phyloP scores from a whole-genome alignment of 2,797 vertebrate species.

The Coluber constrictor region DNA sequence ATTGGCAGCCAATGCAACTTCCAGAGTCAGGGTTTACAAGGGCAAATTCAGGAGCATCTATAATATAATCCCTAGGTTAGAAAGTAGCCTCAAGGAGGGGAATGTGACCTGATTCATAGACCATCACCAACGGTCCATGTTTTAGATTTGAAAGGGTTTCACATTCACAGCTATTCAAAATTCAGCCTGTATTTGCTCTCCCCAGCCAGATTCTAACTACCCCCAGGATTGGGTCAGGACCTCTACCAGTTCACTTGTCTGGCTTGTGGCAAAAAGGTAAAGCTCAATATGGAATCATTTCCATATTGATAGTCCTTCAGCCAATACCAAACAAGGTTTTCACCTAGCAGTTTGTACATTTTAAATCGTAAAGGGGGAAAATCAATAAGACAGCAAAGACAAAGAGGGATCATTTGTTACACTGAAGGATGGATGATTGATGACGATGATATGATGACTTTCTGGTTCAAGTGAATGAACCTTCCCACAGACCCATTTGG shows the following conservation, averaged over 20 bases:
- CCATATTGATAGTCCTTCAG: neutral
- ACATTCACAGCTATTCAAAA: neutral
- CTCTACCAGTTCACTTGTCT: neutral
- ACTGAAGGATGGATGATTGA: neutral
- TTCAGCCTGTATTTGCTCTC: neutral
- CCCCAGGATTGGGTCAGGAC: neutral
- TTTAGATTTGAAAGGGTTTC: neutral
- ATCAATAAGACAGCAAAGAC: neutral
- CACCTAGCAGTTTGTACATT: neutral
- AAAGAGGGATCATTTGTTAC: neutral
- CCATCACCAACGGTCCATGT: neutral
- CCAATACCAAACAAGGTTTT: neutral
- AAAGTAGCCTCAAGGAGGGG: neutral
- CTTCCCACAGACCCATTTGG: neutral
- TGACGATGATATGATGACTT: neutral
- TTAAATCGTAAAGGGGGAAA: neutral
- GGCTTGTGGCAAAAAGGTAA: neutral
- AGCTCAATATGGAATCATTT: neutral
- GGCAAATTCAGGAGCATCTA: neutral
- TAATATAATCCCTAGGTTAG: neutral
- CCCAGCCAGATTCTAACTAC: neutral
- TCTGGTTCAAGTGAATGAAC: neutral
- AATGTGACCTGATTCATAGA: neutral
- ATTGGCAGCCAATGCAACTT: neutral
- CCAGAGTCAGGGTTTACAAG: neutral